Conservation (phyloP, 2,113 vertebrate genomes). For the Macrotus californicus region DNA sequence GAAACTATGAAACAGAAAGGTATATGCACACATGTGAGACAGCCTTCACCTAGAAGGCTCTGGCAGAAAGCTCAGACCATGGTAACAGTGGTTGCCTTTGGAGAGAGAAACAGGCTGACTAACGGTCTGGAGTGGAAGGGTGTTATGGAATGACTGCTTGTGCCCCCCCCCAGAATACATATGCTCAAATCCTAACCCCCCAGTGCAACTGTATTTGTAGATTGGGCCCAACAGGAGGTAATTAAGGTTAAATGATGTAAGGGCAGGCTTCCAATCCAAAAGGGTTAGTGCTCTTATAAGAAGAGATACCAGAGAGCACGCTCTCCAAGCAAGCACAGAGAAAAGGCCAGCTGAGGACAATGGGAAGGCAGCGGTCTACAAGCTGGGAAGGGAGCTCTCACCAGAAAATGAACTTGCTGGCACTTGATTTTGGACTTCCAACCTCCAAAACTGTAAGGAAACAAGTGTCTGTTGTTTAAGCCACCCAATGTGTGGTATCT, state of each 20-base stretch:
- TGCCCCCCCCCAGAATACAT: neutral
- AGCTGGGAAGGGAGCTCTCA: neutral
- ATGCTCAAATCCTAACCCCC: neutral
- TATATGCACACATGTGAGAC: neutral
- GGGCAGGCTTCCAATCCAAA: neutral
- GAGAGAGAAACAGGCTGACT: neutral
- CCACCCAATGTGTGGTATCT: neutral
- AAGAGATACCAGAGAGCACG: neutral
- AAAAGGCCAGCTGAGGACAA: neutral
- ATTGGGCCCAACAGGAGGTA: neutral
- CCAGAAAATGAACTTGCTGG: neutral
- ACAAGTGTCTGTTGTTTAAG: neutral
- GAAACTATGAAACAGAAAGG: neutral
- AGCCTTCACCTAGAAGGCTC: neutral
- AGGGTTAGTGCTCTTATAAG: neutral
- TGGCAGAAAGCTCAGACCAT: neutral
- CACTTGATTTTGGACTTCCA: neutral
- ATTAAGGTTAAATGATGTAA: neutral
- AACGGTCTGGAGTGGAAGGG: neutral
- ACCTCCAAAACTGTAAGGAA: neutral
- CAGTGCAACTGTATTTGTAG: neutral
- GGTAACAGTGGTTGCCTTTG: neutral
- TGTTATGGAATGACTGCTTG: neutral
- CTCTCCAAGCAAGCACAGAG: neutral
- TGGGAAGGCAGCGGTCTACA: neutral